These are phyloP conservation scores for Laterallus jamaicensis DNA, from an alignment of 2,113 vertebrate genomes.

Conservation along the genomic window DNA sequence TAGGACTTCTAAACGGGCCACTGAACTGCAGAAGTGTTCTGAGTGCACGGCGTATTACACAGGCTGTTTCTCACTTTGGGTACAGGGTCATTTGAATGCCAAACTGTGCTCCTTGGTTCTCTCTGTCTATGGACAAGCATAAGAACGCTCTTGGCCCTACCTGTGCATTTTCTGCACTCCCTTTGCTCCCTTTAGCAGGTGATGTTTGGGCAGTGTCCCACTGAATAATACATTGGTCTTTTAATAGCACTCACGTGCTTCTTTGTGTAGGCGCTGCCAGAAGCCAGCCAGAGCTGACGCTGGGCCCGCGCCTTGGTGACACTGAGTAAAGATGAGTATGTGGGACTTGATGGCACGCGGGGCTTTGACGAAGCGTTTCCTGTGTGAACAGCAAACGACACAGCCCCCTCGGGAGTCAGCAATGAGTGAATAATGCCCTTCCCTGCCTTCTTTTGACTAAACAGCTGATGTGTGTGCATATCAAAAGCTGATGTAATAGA, in stretches of 20 bases:
- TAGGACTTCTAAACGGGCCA: neutral
- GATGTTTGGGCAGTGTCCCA: slow-evolving; percentile 4
- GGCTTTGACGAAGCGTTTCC: neutral
- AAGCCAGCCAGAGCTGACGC: neutral
- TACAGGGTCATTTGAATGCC: neutral
- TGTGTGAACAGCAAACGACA: neutral
- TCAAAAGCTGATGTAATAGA: slow-evolving; percentile 3
- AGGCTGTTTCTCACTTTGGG: neutral
- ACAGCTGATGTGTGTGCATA: neutral
- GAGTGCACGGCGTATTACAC: neutral
- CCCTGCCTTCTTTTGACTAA: neutral
- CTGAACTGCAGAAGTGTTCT: neutral
- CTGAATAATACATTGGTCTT: slow-evolving; percentile 38
- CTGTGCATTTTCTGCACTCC: neutral
- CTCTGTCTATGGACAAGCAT: neutral
- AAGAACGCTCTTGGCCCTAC: neutral
- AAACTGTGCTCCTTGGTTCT: neutral
- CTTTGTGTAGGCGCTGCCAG: slow-evolving; percentile 16
- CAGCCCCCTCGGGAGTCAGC: neutral
- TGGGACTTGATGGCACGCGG: neutral
- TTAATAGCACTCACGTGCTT: slow-evolving; percentile 14
- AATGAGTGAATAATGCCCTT: neutral
- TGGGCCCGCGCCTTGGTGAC: neutral
- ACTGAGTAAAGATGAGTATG: neutral
- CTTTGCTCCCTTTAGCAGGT: neutral